Evolutionary conservation across 2,888 invertebrate genomes (phyloP).

Genomic region (Philhelius pedissequus): DNA sequence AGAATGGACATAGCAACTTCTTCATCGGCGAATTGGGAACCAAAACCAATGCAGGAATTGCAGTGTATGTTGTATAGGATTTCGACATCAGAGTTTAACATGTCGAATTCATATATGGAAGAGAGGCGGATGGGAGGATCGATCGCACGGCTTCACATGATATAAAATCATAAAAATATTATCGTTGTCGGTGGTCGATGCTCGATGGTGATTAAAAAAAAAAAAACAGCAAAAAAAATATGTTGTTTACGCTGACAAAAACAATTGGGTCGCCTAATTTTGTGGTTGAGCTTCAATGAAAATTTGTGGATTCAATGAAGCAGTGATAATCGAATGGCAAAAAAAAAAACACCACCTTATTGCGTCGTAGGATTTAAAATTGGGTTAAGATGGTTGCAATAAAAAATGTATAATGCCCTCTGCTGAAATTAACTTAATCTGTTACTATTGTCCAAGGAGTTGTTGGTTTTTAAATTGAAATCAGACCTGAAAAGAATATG

Average conservation of each 20-base stretch:
- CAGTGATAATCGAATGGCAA: background rate
- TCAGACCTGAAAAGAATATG: too few species aligned
- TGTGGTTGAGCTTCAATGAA: slow-evolving; percentile 38
- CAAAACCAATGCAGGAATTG: slow-evolving; percentile 7
- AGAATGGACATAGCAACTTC: slow-evolving; percentile 31
- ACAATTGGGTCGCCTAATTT: slow-evolving; percentile 25
- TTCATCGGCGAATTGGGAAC: slow-evolving; percentile 3
- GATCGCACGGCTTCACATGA: background rate
- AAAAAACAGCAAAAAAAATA: background rate
- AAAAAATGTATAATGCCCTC: too few species aligned
- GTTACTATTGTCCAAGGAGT: too few species aligned
- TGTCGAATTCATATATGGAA: background rate
- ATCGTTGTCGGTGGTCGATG: slow-evolving; percentile 59
- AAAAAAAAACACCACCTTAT: background rate
- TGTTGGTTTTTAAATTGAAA: too few species aligned
- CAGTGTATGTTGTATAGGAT: background rate
- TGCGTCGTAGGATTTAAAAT: background rate
- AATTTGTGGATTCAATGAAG: background rate
- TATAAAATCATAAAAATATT: slow-evolving; percentile 6
- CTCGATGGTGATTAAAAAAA: slow-evolving; percentile 24
- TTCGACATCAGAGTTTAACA: background rate
- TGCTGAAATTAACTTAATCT: too few species aligned
- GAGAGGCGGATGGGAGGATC: background rate
- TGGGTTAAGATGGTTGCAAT: background rate
- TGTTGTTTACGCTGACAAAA: slow-evolving; percentile 32